phyloP scores from a whole-genome alignment of 2,888 invertebrate genomes.

The Pecten maximus region DNA sequence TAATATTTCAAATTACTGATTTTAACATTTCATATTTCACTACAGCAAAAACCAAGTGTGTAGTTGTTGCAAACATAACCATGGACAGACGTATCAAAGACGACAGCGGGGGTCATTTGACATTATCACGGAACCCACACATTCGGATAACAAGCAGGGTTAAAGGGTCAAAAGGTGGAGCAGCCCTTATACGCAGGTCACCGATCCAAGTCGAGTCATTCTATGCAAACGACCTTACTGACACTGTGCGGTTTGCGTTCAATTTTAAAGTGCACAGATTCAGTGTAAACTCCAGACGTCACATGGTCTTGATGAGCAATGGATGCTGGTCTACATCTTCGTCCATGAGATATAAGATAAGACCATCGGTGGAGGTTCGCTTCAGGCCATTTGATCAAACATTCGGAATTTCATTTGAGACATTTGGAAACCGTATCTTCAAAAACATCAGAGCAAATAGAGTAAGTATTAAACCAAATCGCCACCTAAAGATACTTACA shows the following conservation, averaged over 20 bases:
- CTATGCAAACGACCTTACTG: slow-evolving; percentile 2
- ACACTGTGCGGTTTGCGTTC: slow-evolving; percentile 13
- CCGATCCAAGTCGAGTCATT: neutral
- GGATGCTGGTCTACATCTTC: neutral
- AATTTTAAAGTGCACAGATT: neutral
- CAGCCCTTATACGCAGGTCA: neutral
- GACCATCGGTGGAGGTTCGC: neutral
- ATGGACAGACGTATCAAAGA: neutral
- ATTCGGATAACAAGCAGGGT: neutral
- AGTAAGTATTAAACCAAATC: slow-evolving; percentile 7
- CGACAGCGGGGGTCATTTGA: slow-evolving; percentile 5
- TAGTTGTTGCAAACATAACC: neutral
- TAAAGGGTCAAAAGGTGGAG: neutral
- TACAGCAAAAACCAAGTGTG: neutral
- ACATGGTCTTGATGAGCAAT: neutral
- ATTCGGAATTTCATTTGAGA: neutral
- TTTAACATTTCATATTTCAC: neutral
- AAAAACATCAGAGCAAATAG: neutral
- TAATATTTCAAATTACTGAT: too few species aligned
- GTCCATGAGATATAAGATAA: neutral
- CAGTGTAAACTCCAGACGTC: neutral
- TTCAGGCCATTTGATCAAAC: neutral
- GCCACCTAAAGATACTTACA: too few species aligned
- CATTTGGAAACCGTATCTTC: neutral
- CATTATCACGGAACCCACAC: neutral